Percentiles rank a stretch among this genome's conserved stretches.
Evolutionary conservation across 2,888 invertebrate genomes (phyloP).

Genomic region (Heliconius sara): DNA sequence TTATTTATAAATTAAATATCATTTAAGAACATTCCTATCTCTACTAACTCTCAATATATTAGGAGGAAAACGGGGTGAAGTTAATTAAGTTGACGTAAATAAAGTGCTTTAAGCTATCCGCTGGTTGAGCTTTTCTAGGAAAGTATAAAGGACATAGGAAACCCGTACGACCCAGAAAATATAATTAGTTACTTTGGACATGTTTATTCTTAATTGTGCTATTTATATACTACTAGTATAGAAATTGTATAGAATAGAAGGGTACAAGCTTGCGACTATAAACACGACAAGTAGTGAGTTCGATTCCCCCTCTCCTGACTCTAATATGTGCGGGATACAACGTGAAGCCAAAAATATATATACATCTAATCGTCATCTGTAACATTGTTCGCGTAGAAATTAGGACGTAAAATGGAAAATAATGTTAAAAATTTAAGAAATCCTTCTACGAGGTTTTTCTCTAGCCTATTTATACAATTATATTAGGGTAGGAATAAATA

Average conservation of each 20-base stretch:
- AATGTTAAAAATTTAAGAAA: no score
- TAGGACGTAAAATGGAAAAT: no score
- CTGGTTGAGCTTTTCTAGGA: conserved; percentile 3
- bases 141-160: not conserved
- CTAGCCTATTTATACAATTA: no score
- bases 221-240: not conserved
- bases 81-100: conserved; percentile 16
- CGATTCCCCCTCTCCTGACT: not conserved
- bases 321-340: no score
- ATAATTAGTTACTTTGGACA: not conserved
- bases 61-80: not conserved
- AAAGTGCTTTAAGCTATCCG: conserved; percentile 7
- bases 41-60: not conserved
- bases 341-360: no score
- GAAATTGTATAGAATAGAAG: no score
- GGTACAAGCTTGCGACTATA: not conserved
- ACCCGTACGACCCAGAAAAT: not conserved
- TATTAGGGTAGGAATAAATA: no score
- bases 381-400: no score
- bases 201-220: not conserved
- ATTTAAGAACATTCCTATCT: not conserved
- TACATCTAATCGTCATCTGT: no score
- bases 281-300: not conserved
- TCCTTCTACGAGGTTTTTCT: no score
- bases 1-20: not conserved